Evolutionary conservation across 2,888 invertebrate genomes (phyloP).

Genomic region (Lasioglossum calceatum): DNA sequence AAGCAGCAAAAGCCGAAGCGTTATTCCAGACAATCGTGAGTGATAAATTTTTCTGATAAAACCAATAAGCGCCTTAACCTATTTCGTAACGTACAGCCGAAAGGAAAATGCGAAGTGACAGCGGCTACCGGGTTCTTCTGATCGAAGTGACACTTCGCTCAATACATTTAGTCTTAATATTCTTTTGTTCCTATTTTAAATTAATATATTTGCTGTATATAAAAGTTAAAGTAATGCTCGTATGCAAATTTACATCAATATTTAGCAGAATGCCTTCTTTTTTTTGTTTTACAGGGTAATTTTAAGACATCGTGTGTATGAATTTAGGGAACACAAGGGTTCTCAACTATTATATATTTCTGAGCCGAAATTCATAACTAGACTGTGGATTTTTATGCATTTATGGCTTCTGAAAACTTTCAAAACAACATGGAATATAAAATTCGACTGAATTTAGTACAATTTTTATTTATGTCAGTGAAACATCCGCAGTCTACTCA

Average conservation of each 20-base stretch:
- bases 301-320: background rate
- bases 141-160: background rate
- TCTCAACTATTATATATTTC: background rate
- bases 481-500: too few species aligned
- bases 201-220: background rate
- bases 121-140: conserved; percentile 8
- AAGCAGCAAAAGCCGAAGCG: conserved; percentile 2
- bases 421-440: too few species aligned
- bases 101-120: conserved; percentile 53
- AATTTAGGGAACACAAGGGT: background rate
- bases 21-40: conserved; percentile 33
- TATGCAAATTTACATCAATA: background rate
- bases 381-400: too few species aligned
- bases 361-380: background rate
- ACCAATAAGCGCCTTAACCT: conserved; percentile 57
- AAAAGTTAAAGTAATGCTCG: background rate
- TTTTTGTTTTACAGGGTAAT: background rate
- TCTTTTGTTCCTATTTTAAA: background rate
- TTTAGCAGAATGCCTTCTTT: background rate
- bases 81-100: conserved; percentile 13
- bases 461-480: too few species aligned
- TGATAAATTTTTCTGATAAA: conserved; percentile 14
- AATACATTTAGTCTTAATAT: background rate
- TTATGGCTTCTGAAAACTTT: too few species aligned
- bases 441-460: too few species aligned